Evolutionary conservation across 2,113 vertebrate species (phyloP).

Genomic region (Burhinus oedicnemus): DNA sequence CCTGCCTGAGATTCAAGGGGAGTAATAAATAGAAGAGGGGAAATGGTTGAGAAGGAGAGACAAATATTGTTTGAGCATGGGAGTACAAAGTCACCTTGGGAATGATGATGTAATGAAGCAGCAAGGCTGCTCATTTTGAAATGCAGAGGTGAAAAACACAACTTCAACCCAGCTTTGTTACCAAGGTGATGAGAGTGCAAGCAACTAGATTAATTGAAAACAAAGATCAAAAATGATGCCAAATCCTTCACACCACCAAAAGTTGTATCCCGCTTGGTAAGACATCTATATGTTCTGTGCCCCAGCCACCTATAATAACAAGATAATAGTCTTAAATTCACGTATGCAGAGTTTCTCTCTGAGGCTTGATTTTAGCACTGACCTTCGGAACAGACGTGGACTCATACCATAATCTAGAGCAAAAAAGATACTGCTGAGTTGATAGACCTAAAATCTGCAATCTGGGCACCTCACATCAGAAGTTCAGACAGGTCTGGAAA

Average conservation of each 20-base stretch:
- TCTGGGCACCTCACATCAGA: not conserved
- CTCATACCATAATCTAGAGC: not conserved
- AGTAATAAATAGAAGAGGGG: too few relatives aligned
- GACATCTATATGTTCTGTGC: not conserved
- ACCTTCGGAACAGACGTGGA: not conserved
- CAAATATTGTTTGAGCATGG: not conserved
- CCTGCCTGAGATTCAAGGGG: too few relatives aligned
- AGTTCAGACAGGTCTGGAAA: not conserved
- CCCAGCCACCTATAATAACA: not conserved
- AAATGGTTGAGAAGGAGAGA: not conserved
- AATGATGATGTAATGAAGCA: not conserved
- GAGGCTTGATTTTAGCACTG: not conserved
- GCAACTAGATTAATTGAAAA: not conserved
- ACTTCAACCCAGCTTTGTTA: not conserved
- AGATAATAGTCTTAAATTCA: not conserved
- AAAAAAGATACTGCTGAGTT: not conserved
- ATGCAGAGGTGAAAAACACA: not conserved
- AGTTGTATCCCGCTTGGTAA: not conserved
- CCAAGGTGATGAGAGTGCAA: not conserved
- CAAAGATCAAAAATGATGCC: not conserved
- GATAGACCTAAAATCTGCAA: not conserved
- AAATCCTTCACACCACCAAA: not conserved
- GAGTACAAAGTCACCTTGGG: not conserved
- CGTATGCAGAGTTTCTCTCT: not conserved
- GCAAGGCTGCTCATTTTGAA: not conserved